Base-by-base conservation (phyloP, 2,888 invertebrate genomes). In the Cylloceria caligata region DNA sequence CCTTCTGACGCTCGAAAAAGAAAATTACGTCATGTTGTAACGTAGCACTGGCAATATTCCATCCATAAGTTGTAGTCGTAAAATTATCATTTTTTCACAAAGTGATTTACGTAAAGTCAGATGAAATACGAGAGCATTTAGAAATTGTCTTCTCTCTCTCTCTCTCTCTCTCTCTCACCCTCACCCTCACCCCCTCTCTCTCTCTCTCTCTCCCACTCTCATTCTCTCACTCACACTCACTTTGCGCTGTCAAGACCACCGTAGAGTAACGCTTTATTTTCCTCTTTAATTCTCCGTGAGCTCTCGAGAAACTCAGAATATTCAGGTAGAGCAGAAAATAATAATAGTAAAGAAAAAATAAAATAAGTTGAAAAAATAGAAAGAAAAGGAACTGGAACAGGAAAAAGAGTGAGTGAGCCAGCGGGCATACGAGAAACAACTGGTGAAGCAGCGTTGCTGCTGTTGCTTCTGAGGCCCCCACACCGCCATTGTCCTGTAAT, bases 401-500 rank as follows among this genome's bases (percentile, higher is more conserved):
- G 47, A 75, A 57, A 27, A 42, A 27, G 55, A 45, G 36, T 21
- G 75, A 24, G 75, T 3, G 36, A 68, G 75, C 57, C 68, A 60
- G 52, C 30, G 64, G 57, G 65, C 67, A 72, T 55, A 62, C 55
- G 57, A 60, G 67, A 60, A 78, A 65, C 45, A 36, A 57, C 68
- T 68, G 47, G 27, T 30, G 68, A 47, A 13, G 64, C 62, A 27
- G 52, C 7, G 21, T 57, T 60, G 34, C 45, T 45, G 34, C 13
- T 21, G 72, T 21, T 68, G 21, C 27, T 55, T 34, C 47, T 60
- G 36, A 45, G 39, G 65, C 64, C 69, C 55, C 71, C 74, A 67
- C 65, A 60, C 24, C 60, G 55, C 68, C 84, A 86, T 88, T 87
- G 87, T 88, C 87, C 87, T 88, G 88, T 90, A 90, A 91, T 91